Evolutionary conservation across 2,797 vertebrate species (phyloP).

Genomic region (Scleropages formosus): DNA sequence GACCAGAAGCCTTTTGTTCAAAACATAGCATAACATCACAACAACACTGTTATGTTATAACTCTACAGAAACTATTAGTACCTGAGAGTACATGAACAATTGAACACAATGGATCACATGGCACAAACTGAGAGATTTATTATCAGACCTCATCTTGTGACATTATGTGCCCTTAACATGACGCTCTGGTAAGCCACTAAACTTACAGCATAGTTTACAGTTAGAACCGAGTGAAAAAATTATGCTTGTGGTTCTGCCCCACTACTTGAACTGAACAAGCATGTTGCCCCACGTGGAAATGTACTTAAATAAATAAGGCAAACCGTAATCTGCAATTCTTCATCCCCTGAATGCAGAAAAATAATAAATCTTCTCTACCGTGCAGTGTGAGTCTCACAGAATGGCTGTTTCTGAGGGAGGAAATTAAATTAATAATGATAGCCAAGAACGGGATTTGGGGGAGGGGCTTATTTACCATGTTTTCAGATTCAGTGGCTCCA

Average conservation of each 20-base stretch:
- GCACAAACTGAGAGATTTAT: too few species aligned
- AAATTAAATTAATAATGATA: slow-evolving; percentile 9
- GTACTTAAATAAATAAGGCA: background rate
- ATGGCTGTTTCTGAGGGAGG: background rate
- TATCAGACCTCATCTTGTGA: too few species aligned
- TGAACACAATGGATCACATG: too few species aligned
- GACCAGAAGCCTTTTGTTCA: too few species aligned
- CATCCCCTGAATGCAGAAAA: background rate
- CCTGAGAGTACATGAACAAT: too few species aligned
- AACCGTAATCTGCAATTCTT: background rate
- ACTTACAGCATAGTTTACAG: too few species aligned
- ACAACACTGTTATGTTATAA: too few species aligned
- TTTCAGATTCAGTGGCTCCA: background rate
- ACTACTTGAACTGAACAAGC: background rate
- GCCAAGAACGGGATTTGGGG: background rate
- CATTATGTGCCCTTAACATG: too few species aligned
- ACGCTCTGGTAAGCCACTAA: too few species aligned
- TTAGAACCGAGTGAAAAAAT: too few species aligned
- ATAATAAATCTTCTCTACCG: background rate
- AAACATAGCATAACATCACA: too few species aligned
- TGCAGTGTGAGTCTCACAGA: background rate
- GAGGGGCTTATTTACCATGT: background rate
- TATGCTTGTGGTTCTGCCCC: background rate
- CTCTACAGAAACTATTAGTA: too few species aligned
- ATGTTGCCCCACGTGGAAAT: slow-evolving; percentile 3